phyloP scores from a whole-genome alignment of 2,113 vertebrate species.

The Microcebus ravelobensis region DNA sequence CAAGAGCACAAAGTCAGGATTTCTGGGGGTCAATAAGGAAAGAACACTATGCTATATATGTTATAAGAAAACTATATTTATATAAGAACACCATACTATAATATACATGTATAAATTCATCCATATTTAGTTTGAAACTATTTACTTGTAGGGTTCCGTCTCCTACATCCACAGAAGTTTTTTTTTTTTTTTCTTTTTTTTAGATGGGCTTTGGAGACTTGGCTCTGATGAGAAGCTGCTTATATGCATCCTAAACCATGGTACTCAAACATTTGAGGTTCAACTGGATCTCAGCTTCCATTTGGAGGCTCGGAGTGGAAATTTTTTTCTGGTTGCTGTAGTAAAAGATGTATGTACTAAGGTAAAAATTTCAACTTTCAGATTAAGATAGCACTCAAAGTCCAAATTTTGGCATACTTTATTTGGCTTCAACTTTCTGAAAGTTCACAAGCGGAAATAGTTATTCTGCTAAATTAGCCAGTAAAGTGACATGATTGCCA shows the following conservation, averaged over 20 bases:
- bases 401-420: neutral
- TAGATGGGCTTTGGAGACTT: neutral
- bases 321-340: neutral
- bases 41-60: neutral
- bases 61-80: neutral
- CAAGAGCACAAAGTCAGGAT: neutral
- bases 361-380: constrained; percentile 12
- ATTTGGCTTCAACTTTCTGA: neutral
- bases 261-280: neutral
- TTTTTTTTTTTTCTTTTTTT: too few species aligned
- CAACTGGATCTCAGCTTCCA: constrained; percentile 6
- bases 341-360: neutral
- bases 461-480: constrained; percentile 21
- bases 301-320: neutral
- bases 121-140: neutral
- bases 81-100: neutral
- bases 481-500: neutral
- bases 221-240: neutral
- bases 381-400: neutral
- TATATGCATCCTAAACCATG: neutral
- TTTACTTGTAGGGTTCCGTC: constrained; percentile 1
- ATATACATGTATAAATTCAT: neutral
- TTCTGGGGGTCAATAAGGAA: neutral
- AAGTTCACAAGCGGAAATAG: neutral
- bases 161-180: neutral